Evolutionary conservation across 2,113 vertebrate species (phyloP), one percentile per base, ranked within the genome.

Genomic region (Campylomormyrus numenius): DNA sequence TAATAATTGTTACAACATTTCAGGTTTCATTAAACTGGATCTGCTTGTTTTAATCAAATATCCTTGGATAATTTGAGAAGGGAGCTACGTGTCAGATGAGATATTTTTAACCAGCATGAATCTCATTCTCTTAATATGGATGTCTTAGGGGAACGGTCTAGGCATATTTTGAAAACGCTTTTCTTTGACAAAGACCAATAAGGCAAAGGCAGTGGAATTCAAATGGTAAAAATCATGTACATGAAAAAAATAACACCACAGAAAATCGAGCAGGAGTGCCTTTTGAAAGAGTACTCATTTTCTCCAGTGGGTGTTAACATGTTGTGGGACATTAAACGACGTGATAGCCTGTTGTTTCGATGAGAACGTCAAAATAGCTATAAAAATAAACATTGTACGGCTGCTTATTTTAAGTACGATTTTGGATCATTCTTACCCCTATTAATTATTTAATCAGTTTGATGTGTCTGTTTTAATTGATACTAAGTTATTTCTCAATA

Each of bases 41-140:
- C 48, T 35, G 3, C 19, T 35, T 8, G 70, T 80, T 48, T 89
- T 31, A 39, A 42, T 19, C 17, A 45, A 53, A 83, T 56, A 83
- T 7, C 31, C 17, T 53, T 74, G 39, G 49, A 77, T 66, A 88
- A 88, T 31, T 88, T 24, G 87, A 45, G 87, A 88, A 21, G 35
- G 53, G 35, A 45, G 17, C 85, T 58, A 31, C 74, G 53, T 80
- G 48, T 50, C 48, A 31, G 13, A 49, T 50, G 46, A 50, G 88
- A 89, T 89, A 89, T 89, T 56, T 89, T 89, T 89, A 89, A 80
- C 88, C 49, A 50, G 27, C 17, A 21, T 35, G 70, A 70, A 49
- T n/a, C 62, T 49, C 48, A 89, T 52, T 50, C 31, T 74, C 19
- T 83, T 56, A 53, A 74, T 84, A 89, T 74, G 70, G 49, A 50